Percentiles rank a stretch among this genome's conserved stretches.
phyloP scores from a whole-genome alignment of 2,888 invertebrate species.

The Xiphydria camelus region DNA sequence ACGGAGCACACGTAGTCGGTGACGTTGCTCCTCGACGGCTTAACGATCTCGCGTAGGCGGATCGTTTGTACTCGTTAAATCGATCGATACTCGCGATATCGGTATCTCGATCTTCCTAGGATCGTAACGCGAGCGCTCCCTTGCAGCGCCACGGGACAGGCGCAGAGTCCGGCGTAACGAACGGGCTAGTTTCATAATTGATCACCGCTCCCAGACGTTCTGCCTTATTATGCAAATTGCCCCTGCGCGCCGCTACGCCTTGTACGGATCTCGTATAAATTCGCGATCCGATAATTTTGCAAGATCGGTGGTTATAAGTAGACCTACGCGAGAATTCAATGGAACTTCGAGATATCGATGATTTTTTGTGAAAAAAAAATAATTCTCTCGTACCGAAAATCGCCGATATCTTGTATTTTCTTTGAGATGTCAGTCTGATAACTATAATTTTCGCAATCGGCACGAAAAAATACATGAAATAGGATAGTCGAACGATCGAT shows the following conservation, averaged over 20 bases:
- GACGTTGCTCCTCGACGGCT: neutral
- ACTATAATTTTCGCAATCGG: no score
- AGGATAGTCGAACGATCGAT: no score
- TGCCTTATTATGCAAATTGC: conserved; percentile 17
- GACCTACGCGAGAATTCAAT: no score
- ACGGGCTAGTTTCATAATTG: neutral
- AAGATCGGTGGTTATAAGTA: no score
- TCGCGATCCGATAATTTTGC: no score
- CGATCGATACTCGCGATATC: no score
- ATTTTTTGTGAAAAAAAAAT: no score
- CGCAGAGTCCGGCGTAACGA: neutral
- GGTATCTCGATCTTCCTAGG: neutral
- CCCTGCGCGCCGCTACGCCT: conserved; percentile 10
- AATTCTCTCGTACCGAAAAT: no score
- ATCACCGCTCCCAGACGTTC: conserved; percentile 6
- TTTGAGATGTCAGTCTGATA: no score
- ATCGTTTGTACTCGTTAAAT: neutral
- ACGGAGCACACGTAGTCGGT: neutral
- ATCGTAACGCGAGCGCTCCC: conserved; percentile 1
- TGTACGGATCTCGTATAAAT: conserved; percentile 7
- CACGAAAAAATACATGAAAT: no score
- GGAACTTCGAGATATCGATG: no score
- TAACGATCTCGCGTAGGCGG: neutral
- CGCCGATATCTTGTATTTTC: no score
- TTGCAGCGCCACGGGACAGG: neutral